These are phyloP conservation scores for Acropora tenuis DNA, from an alignment of 64 coral and sea anemone genomes.

Conservation along the genomic window DNA sequence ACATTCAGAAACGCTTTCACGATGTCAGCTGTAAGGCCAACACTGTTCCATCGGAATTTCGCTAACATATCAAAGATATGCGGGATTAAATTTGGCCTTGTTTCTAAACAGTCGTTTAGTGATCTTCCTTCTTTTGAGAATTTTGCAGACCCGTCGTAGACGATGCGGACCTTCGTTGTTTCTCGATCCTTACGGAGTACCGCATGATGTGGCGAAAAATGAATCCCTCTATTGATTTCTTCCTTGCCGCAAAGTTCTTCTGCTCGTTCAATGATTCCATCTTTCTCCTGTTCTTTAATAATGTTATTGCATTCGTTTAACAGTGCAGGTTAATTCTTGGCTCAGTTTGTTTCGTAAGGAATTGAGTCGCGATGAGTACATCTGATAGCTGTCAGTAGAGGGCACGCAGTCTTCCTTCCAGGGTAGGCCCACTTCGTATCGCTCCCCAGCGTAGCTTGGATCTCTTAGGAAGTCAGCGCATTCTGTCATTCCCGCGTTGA, in stretches of 20 bases:
- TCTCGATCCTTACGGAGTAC: constrained; percentile 44
- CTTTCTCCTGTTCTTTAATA: too few relatives aligned
- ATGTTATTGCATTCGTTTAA: too few relatives aligned
- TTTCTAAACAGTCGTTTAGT: constrained; percentile 33
- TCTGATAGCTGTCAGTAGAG: not conserved
- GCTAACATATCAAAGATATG: constrained; percentile 37
- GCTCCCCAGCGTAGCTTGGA: constrained; percentile 4
- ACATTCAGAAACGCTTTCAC: constrained; percentile 45
- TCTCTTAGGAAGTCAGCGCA: not conserved
- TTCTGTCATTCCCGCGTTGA: too few relatives aligned
- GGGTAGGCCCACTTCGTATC: constrained; percentile 2
- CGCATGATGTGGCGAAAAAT: constrained; percentile 55
- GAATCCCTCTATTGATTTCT: constrained; percentile 36
- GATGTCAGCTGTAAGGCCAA: constrained; percentile 53
- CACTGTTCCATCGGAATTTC: constrained; percentile 42
- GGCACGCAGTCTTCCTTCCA: constrained; percentile 30
- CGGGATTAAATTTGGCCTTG: constrained; percentile 51
- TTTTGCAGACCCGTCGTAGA: constrained; percentile 55
- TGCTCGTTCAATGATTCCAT: too few relatives aligned
- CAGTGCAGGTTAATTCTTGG: too few relatives aligned
- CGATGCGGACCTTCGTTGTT: constrained; percentile 54
- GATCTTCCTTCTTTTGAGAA: constrained; percentile 20
- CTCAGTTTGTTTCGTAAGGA: not conserved
- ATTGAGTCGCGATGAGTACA: constrained; percentile 12
- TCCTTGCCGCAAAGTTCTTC: not conserved